Conservation (phyloP, 1,140 invertebrate genomes). For the Homarus americanus region DNA sequence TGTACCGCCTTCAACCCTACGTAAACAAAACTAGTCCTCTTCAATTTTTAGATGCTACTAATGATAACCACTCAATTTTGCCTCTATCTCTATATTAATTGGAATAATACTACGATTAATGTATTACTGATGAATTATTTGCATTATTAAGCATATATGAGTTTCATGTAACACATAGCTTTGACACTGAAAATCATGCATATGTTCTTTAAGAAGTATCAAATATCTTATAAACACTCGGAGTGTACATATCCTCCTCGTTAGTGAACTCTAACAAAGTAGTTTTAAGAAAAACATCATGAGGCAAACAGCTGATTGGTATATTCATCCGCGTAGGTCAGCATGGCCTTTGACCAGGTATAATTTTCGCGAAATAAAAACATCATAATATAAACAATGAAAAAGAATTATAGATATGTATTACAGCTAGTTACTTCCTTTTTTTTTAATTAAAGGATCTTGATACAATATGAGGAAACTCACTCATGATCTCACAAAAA, state of each 20-base stretch:
- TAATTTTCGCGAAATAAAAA: slow-evolving; percentile 47
- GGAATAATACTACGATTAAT: background rate
- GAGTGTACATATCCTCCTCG: background rate
- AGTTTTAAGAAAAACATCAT: background rate
- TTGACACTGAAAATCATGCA: background rate
- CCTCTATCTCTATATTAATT: background rate
- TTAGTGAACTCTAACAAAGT: background rate
- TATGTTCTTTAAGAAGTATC: background rate
- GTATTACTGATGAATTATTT: background rate
- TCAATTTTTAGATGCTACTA: background rate
- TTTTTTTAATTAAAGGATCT: too few relatives aligned
- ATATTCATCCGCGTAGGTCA: slow-evolving; percentile 65
- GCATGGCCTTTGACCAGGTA: slow-evolving; percentile 48
- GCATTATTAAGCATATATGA: background rate
- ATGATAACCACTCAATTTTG: too few relatives aligned
- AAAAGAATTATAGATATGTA: too few relatives aligned
- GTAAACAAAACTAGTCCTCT: background rate
- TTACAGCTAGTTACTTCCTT: too few relatives aligned
- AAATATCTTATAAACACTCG: background rate
- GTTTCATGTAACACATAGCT: background rate
- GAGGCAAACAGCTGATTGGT: slow-evolving; percentile 55
- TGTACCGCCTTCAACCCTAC: background rate
- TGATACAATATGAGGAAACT: too few relatives aligned
- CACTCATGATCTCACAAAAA: background rate
- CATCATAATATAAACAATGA: background rate